Conservation (phyloP, 1,140 invertebrate genomes). For the Camponotus floridanus region DNA sequence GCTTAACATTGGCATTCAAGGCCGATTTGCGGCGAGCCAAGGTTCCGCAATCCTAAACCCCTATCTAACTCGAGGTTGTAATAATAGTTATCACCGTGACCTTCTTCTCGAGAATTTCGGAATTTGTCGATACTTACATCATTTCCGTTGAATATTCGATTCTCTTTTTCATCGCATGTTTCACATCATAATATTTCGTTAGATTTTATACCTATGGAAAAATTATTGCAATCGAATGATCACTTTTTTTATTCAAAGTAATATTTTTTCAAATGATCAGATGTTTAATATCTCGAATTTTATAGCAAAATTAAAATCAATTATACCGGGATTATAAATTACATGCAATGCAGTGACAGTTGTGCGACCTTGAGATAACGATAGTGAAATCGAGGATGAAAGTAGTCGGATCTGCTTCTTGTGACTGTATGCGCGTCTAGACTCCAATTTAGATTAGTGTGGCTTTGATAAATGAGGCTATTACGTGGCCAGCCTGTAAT, state of each 20-base stretch:
- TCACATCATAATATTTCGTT: not conserved
- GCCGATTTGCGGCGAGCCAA: constrained; percentile 66
- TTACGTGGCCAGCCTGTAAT: constrained; percentile 64
- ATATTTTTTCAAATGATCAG: not conserved
- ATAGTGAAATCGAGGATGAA: constrained; percentile 18
- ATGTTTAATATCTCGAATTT: not conserved
- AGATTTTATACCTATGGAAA: not conserved
- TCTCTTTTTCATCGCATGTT: not conserved
- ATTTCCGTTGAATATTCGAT: not conserved
- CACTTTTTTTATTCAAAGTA: not conserved
- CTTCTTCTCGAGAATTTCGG: constrained; percentile 23
- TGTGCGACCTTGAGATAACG: not conserved
- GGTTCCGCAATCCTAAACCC: constrained; percentile 74
- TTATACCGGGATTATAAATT: not conserved
- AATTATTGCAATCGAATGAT: not conserved
- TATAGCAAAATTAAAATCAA: not conserved
- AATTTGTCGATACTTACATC: not conserved
- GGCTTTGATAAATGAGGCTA: constrained; percentile 65
- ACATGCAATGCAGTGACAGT: not conserved
- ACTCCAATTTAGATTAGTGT: constrained; percentile 46
- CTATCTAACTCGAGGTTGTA: constrained; percentile 32
- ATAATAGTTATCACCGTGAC: constrained; percentile 41
- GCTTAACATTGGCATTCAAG: constrained; percentile 73
- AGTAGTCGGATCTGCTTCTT: constrained; percentile 19
- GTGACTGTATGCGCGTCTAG: not conserved